Percentiles rank a stretch among this genome's conserved stretches.
These are phyloP conservation scores for Cactoblastis cactorum DNA, from an alignment of 2,888 invertebrate genomes.

Conservation along the genomic window DNA sequence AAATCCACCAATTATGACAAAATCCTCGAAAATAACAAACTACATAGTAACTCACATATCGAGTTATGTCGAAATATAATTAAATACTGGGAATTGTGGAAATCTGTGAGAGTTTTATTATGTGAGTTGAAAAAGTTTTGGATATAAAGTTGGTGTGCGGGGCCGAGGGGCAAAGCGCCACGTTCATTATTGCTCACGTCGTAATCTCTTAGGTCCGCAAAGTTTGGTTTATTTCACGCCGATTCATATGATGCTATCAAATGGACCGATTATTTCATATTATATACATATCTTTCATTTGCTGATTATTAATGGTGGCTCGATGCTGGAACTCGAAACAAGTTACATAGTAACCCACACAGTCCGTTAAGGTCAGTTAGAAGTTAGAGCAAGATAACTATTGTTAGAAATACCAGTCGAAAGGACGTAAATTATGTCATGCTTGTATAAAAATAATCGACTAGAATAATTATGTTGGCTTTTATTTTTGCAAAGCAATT, in stretches of 20 bases:
- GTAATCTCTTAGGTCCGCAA: slow-evolving; percentile 12
- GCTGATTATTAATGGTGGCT: not conserved
- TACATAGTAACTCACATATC: no score
- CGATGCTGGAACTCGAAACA: not conserved
- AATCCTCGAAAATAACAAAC: no score
- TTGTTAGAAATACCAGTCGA: no score
- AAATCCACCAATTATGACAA: no score
- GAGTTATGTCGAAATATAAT: not conserved
- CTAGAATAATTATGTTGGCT: not conserved
- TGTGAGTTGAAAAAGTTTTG: slow-evolving; percentile 19
- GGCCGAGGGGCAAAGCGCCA: not conserved
- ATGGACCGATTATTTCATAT: not conserved
- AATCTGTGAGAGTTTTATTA: slow-evolving; percentile 21
- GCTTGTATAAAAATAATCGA: no score
- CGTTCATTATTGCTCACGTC: slow-evolving; percentile 11
- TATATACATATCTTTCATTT: not conserved
- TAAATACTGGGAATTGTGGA: not conserved
- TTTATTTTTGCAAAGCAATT: not conserved
- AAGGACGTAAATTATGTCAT: no score
- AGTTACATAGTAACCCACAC: no score
- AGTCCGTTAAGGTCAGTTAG: no score
- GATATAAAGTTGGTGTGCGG: slow-evolving; percentile 14
- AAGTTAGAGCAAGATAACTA: no score
- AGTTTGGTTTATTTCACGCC: slow-evolving; percentile 13
- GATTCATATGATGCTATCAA: not conserved